Evolutionary conservation across 2,113 vertebrate genomes (phyloP), one percentile per base, ranked within the genome.

Genomic region (Festucalex cinctus): DNA sequence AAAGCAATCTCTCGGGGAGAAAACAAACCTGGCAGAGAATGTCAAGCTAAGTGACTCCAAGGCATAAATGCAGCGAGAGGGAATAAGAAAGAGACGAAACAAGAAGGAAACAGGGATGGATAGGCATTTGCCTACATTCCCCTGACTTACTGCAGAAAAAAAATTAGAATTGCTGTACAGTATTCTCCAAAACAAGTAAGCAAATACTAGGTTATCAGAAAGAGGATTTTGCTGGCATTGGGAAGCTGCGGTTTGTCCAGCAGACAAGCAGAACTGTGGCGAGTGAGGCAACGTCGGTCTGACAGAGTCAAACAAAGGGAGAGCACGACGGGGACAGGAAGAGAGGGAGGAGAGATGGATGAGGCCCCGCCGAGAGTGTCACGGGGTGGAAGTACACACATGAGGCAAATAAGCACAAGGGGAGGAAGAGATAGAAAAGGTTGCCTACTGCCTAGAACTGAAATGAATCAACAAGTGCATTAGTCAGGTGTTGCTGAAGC

Each of bases 301-400:
- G 35, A 71, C 56, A 6, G 6, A 74, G 56, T 64, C 66, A 73
- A 77, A 78, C 65, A 80, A 75, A 82, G 75, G 66, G 56, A 79
- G 44, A 70, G 73, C 49, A 61, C 53, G n/a, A 35, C 24, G 65
- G 65, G 77, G 84, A 85, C 80, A 83, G 86, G 77, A 85, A 86
- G 83, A 83, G 80, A 80, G 80, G 71, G 79, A 80, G 79, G 80
- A 70, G 74, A 72, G 70, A 68, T 61, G 17, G 71, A 51, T 57
- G 48, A 79, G 71, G 74, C 67, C 69, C 65, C 57, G 70, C 71
- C 16, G 65, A 78, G 82, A 46, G 78, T 75, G 78, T 70, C 72
- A 78, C 37, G 10, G 68, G 73, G 66, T 71, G 65, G 67, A 54
- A 35, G 49, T 56, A 65, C 54, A 67, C 49, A 62, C 62, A 71